A percentile compares a stretch with the other conserved stretches of the same genome.
phyloP scores from a whole-genome alignment of 2,888 invertebrate species.

The Syrista parreyssii region DNA sequence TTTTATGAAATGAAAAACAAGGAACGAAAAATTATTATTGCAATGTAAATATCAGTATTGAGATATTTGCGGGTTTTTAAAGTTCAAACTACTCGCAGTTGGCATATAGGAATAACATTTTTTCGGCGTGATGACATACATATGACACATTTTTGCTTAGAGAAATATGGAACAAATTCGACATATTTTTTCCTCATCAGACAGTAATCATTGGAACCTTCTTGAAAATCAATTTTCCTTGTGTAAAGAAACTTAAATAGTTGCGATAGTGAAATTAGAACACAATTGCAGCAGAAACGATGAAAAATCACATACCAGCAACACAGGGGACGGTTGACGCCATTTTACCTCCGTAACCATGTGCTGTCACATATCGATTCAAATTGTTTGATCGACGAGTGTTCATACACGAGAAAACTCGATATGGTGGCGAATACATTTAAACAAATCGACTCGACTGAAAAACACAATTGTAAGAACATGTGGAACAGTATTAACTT shows the following conservation, averaged over 20 bases:
- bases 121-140: background rate
- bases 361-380: constrained; percentile 38
- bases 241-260: background rate
- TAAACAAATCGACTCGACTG: background rate
- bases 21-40: background rate
- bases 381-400: background rate
- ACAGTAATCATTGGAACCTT: background rate
- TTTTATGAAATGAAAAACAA: background rate
- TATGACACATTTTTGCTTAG: background rate
- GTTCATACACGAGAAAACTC: background rate
- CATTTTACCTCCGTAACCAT: constrained; percentile 63
- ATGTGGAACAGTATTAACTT: background rate
- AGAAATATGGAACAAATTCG: background rate
- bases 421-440: background rate
- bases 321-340: constrained; percentile 64
- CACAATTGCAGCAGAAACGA: constrained; percentile 1
- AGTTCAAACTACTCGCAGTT: background rate
- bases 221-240: background rate
- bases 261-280: background rate
- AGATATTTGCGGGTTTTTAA: constrained; percentile 7
- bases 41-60: background rate
- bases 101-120: background rate
- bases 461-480: background rate
- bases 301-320: constrained; percentile 59
- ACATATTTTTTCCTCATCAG: background rate